Evolutionary conservation across 2,113 vertebrate species (phyloP), one percentile per base, ranked within the genome.

Genomic region (Nothobranchius furzeri): DNA sequence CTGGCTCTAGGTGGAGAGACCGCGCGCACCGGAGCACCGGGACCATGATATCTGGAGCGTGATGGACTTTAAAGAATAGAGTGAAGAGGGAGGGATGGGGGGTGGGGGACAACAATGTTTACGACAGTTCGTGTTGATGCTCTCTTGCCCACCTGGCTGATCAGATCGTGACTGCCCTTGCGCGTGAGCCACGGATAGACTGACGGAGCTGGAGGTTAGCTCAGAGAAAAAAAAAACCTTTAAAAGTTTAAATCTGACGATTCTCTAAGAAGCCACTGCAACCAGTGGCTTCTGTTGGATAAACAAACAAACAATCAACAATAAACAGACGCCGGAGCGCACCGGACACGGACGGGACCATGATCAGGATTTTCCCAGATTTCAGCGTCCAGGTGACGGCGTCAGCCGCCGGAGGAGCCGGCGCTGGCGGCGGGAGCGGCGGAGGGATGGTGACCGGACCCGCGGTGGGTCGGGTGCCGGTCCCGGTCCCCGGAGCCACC

Each of bases 311-410:
- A 40, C 37, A 40, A 40, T 40, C 4, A 40, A 7, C 4, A 40
- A 40, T 1, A 40, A 9, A 40, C 7, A 68, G 76, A 76, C 57
- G 24, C 64, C 20, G 65, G 51, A 68, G 74, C 75, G 75, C 75
- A 71, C 11, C 66, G 60, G 81, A 70, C 66, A 86, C 90, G 12
- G 4, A 57, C 58, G 42, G 92, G 92, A 92, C 69, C 62, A 98
- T 98, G 96, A 98, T 98, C 95, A 94, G 96, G 92, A 98, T 98
- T 93, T 97, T 97, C 94, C 96, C 96, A 94, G 96, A 97, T 94
- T 98, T 98, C 95, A 98, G 96, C 91, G 95, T 97, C 92, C 96
- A 98, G 94, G 96, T 98, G 95, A 96, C 96, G 90, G 95, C 95
- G 72, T 95, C 96, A 73, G 94, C 94, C 70, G 93, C 93, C 88